These are phyloP conservation scores for Acipenser ruthenus DNA, from an alignment of 2,797 vertebrate species.

Conservation along the genomic window DNA sequence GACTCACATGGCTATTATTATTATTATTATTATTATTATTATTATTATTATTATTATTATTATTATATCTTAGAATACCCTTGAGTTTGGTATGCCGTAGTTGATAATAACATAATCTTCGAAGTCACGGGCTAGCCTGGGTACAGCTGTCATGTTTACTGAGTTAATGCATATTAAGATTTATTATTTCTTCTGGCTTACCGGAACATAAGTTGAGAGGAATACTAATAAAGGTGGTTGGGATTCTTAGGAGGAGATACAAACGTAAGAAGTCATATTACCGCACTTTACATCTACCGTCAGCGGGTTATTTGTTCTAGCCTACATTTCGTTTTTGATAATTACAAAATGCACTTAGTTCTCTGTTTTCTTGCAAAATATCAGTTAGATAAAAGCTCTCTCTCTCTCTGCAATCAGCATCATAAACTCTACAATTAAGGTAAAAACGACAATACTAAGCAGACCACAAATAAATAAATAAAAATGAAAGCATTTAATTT, in stretches of 20 bases:
- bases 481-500: too few species aligned
- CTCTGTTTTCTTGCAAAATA: constrained; percentile 35
- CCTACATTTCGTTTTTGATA: constrained; percentile 1
- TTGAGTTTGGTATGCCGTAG: not conserved
- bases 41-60: too few species aligned
- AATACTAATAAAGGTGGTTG: not conserved
- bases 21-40: too few species aligned
- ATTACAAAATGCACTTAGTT: constrained; percentile 37
- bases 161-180: constrained; percentile 1
- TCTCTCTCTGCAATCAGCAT: too few species aligned
- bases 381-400: not conserved
- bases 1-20: too few species aligned
- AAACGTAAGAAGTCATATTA: not conserved
- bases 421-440: too few species aligned
- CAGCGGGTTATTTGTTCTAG: not conserved
- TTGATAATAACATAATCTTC: constrained; percentile 3
- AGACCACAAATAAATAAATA: too few species aligned
- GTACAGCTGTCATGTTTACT: constrained; percentile 1
- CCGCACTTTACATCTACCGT: not conserved
- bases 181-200: not conserved
- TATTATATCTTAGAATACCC: too few species aligned
- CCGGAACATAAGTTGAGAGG: not conserved
- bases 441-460: too few species aligned
- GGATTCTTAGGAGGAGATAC: not conserved
- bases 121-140: not conserved